phyloP scores from a whole-genome alignment of 2,113 vertebrate species.

The Tinamus guttatus region DNA sequence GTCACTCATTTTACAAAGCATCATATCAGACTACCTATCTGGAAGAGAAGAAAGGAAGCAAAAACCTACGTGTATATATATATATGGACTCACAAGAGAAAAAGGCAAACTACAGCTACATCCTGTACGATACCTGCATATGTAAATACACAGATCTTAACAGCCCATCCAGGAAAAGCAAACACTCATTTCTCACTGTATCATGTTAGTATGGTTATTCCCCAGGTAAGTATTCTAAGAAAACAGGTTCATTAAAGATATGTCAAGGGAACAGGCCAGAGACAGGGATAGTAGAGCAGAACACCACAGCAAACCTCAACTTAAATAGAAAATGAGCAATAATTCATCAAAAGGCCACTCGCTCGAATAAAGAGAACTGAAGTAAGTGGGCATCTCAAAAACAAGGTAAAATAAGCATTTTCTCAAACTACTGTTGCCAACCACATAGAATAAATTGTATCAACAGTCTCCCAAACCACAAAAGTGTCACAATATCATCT shows the following conservation, averaged over 20 bases:
- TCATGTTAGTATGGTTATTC: neutral
- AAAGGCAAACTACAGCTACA: neutral
- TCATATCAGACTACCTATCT: neutral
- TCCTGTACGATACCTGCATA: neutral
- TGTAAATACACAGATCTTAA: neutral
- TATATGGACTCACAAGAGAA: neutral
- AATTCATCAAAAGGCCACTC: slow-evolving; percentile 18
- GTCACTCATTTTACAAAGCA: neutral
- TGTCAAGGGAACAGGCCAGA: neutral
- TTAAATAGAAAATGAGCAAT: neutral
- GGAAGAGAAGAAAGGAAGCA: neutral
- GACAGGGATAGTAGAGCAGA: neutral
- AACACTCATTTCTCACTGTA: neutral
- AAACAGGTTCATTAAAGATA: slow-evolving; percentile 14
- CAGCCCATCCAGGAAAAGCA: neutral
- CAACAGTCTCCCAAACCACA: neutral
- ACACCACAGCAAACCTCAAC: neutral
- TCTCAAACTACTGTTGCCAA: neutral
- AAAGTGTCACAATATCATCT: neutral
- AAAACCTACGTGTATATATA: neutral
- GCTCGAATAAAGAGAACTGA: neutral
- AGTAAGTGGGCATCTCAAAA: neutral
- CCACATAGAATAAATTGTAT: neutral
- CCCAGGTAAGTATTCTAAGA: neutral
- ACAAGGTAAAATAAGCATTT: neutral